These are phyloP conservation scores for Copsychus sechellarum DNA, from an alignment of 2,113 vertebrate species.

Conservation along the genomic window DNA sequence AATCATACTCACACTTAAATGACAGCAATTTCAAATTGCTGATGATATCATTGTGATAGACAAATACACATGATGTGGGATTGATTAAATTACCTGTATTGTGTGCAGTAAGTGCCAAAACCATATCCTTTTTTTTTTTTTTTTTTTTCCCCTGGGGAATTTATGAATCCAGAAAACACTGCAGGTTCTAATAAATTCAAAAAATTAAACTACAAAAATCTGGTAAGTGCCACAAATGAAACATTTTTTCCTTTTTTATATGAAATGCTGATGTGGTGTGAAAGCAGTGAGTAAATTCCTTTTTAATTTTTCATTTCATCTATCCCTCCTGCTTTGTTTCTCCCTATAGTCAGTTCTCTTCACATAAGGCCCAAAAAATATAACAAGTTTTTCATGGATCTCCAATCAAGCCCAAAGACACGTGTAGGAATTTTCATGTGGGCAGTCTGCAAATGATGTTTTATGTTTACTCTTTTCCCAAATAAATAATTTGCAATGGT, in stretches of 20 bases:
- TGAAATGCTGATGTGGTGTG: neutral
- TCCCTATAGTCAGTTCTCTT: neutral
- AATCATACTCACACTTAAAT: neutral
- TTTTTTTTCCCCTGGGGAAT: neutral
- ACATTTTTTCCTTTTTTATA: neutral
- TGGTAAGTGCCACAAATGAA: neutral
- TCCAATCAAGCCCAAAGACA: neutral
- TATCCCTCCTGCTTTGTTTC: neutral
- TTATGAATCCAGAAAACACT: neutral
- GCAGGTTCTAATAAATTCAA: slow-evolving; percentile 34
- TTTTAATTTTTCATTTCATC: neutral
- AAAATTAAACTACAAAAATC: neutral
- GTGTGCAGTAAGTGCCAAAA: neutral
- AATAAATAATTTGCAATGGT: neutral
- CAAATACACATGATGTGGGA: neutral
- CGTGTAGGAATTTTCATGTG: neutral
- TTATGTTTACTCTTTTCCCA: neutral
- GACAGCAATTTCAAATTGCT: slow-evolving; percentile 62
- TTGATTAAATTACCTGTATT: slow-evolving; percentile 43
- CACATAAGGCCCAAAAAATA: neutral
- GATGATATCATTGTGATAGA: slow-evolving; percentile 33
- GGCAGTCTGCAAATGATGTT: neutral
- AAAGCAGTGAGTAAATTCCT: neutral
- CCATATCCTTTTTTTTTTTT: neutral
- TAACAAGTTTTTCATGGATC: neutral